phyloP scores from a whole-genome alignment of 2,888 invertebrate genomes.

The Halictus quadricinctus region DNA sequence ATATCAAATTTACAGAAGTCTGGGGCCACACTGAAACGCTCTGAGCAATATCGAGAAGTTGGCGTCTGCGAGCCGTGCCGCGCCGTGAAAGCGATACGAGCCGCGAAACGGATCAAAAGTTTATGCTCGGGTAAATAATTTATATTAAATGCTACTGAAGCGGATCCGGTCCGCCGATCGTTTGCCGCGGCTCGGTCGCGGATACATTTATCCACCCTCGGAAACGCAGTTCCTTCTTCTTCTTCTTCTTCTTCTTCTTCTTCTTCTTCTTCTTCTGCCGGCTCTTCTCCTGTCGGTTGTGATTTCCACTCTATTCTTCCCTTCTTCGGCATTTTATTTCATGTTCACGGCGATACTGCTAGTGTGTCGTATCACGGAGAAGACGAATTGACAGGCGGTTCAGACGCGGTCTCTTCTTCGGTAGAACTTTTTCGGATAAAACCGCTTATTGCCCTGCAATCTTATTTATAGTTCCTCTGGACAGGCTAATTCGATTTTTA shows the following conservation, averaged over 20 bases:
- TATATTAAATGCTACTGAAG: conserved; percentile 58
- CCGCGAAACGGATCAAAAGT: conserved; percentile 53
- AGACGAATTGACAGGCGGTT: neutral
- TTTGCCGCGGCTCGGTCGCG: conserved; percentile 24
- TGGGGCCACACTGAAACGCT: conserved; percentile 23
- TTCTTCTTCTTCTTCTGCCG: neutral
- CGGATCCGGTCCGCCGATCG: conserved; percentile 23
- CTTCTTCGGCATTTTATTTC: neutral
- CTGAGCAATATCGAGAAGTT: conserved; percentile 52
- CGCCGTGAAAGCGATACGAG: conserved; percentile 28
- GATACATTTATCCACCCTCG: conserved; percentile 41
- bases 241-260: neutral
- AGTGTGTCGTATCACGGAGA: neutral
- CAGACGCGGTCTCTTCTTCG: neutral
- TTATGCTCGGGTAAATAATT: conserved; percentile 59
- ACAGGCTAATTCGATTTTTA: neutral
- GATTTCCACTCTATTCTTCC: conserved; percentile 50
- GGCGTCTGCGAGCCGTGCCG: conserved; percentile 1
- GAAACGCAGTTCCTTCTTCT: neutral
- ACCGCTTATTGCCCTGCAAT: neutral
- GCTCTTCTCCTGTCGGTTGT: conserved; percentile 18
- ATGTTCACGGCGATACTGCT: neutral
- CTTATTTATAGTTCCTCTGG: neutral
- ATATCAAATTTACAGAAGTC: conserved; percentile 61
- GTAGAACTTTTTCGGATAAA: neutral